Percentiles rank a stretch among this genome's conserved stretches.
phyloP scores from a whole-genome alignment of 2,888 invertebrate species.

The Platyscelio sp. region DNA sequence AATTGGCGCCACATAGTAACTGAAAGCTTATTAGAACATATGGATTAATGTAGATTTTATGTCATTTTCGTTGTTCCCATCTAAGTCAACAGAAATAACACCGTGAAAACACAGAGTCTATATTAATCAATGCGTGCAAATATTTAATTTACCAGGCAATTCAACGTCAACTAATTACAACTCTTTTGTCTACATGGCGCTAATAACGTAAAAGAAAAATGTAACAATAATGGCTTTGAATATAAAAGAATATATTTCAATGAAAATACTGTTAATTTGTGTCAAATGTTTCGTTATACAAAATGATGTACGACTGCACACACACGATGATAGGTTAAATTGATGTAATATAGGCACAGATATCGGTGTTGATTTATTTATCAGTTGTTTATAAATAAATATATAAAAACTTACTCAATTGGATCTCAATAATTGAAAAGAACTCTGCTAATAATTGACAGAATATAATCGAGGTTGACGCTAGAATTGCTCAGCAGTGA shows the following conservation, averaged over 20 bases:
- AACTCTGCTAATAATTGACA: conserved; percentile 48
- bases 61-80: too few species aligned
- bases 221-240: conserved; percentile 30
- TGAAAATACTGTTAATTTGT: conserved; percentile 3
- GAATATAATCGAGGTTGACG: conserved; percentile 74
- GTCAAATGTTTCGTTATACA: conserved; percentile 34
- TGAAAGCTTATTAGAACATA: too few species aligned
- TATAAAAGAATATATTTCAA: neutral
- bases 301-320: conserved; percentile 32
- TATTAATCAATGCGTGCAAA: too few species aligned
- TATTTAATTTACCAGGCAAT: neutral
- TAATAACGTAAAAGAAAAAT: conserved; percentile 31
- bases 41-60: too few species aligned
- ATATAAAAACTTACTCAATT: too few species aligned
- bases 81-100: too few species aligned
- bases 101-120: too few species aligned
- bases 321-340: conserved; percentile 23
- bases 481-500: conserved; percentile 62
- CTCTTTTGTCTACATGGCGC: neutral
- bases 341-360: conserved; percentile 36
- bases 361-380: conserved; percentile 1
- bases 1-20: too few species aligned
- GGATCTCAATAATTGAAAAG: conserved; percentile 25
- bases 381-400: neutral
- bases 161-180: conserved; percentile 11